Conservation (phyloP, 2,888 invertebrate genomes). For the Gymnoscelis rufifasciata region DNA sequence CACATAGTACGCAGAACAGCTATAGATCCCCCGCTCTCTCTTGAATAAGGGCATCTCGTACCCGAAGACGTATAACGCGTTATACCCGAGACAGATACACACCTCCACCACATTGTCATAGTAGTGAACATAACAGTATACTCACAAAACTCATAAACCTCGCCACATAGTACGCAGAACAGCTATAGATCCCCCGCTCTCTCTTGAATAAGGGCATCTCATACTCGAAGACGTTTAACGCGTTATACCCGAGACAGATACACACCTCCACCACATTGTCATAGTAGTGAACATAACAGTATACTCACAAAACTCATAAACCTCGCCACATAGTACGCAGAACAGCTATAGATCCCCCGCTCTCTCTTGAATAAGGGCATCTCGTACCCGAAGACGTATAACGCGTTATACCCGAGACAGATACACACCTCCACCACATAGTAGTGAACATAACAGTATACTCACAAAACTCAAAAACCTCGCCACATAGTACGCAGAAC, state of each 20-base stretch:
- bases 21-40: slow-evolving; percentile 66
- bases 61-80: slow-evolving; percentile 64
- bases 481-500: slow-evolving; percentile 64
- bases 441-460: too few species aligned
- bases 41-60: slow-evolving; percentile 60
- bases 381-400: slow-evolving; percentile 63
- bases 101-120: too few species aligned
- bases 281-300: too few species aligned
- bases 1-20: slow-evolving; percentile 62
- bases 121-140: too few species aligned
- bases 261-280: too few species aligned
- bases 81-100: slow-evolving; percentile 66
- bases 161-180: slow-evolving; percentile 64
- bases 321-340: slow-evolving; percentile 61
- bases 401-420: slow-evolving; percentile 63
- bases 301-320: too few species aligned
- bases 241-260: slow-evolving; percentile 66
- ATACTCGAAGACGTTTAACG: slow-evolving; percentile 60
- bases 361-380: slow-evolving; percentile 66
- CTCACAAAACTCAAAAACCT: slow-evolving; percentile 58
- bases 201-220: slow-evolving; percentile 64
- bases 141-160: slow-evolving; percentile 54
- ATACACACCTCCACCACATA: slow-evolving; percentile 74
- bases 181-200: slow-evolving; percentile 63
- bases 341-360: slow-evolving; percentile 60